These are phyloP conservation scores for Heteromyza rotundicornis DNA, from an alignment of 2,888 invertebrate species.

Conservation along the genomic window DNA sequence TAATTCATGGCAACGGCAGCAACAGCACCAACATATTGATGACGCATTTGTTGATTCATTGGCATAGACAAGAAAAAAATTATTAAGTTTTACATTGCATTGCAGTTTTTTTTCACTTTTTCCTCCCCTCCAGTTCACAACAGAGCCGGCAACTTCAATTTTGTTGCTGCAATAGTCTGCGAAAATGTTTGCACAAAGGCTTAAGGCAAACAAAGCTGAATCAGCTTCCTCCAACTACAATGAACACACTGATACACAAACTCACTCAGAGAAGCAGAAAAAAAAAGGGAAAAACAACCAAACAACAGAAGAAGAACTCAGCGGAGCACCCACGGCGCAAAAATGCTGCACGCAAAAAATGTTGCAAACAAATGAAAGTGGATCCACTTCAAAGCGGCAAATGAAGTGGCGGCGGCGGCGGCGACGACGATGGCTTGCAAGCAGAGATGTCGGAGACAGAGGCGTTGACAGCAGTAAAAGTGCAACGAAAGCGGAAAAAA, in stretches of 20 bases:
- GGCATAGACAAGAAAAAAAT: constrained; percentile 14
- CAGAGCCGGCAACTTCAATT: background rate
- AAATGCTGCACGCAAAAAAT: constrained; percentile 8
- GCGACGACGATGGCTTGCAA: constrained; percentile 20
- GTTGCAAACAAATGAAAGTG: constrained; percentile 55
- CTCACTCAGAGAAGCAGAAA: constrained; percentile 36
- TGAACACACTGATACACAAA: constrained; percentile 24
- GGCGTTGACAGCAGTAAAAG: constrained; percentile 43
- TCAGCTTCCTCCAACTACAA: constrained; percentile 43
- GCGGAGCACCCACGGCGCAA: constrained; percentile 13
- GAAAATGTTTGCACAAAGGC: constrained; percentile 56
- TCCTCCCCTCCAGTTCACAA: constrained; percentile 8
- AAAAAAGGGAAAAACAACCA: constrained; percentile 23
- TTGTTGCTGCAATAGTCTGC: constrained; percentile 29
- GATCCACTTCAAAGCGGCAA: constrained; percentile 56
- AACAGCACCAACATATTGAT: constrained; percentile 39
- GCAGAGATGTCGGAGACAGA: constrained; percentile 11
- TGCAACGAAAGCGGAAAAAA: constrained; percentile 53
- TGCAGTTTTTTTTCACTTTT: constrained; percentile 30
- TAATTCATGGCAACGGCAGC: background rate
- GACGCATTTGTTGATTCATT: constrained; percentile 45
- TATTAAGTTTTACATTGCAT: constrained; percentile 20
- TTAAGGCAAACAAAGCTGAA: constrained; percentile 56
- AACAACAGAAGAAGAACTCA: background rate
- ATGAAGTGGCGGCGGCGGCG: constrained; percentile 47